phyloP scores from a whole-genome alignment of 1,140 invertebrate species.

The Plectrocnemia conspersa region DNA sequence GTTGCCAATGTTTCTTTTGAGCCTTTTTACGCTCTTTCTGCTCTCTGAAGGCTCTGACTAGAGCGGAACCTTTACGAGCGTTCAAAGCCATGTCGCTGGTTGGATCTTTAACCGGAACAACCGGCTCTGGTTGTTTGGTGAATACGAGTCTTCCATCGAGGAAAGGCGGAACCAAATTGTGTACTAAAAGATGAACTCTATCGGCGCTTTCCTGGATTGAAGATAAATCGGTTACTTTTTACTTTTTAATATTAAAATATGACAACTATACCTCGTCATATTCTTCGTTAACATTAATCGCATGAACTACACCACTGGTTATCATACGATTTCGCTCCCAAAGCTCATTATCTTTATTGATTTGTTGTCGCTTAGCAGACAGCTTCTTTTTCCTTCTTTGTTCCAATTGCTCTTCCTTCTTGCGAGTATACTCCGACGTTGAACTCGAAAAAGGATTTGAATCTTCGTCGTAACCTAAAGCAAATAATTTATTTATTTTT shows the following conservation, averaged over 20 bases:
- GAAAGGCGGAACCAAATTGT: conserved; percentile 98
- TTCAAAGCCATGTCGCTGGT: conserved; percentile 97
- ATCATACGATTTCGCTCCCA: conserved; percentile 99
- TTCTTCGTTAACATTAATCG: conserved; percentile 86
- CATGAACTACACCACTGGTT: conserved; percentile 90
- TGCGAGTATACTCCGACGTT: conserved; percentile 84
- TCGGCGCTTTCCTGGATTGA: conserved; percentile 70
- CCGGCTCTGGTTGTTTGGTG: conserved; percentile 97
- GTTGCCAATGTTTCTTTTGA: conserved; percentile 98
- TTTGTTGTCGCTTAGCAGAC: conserved; percentile 91
- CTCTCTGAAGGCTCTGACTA: conserved; percentile 88
- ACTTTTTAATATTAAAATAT: conserved; percentile 10
- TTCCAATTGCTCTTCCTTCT: conserved; percentile 88
- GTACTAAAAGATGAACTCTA: conserved; percentile 92
- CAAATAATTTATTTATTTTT: background rate
- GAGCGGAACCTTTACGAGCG: conserved; percentile 88
- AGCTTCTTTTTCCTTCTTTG: conserved; percentile 85
- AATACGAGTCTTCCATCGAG: conserved; percentile 98
- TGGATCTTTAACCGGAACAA: conserved; percentile 89
- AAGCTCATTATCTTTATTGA: conserved; percentile 94
- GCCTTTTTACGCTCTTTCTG: conserved; percentile 94
- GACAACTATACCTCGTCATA: conserved; percentile 69
- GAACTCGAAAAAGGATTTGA: conserved; percentile 88
- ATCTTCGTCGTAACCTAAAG: conserved; percentile 77
- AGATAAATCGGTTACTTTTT: conserved; percentile 3